phyloP scores from a whole-genome alignment of 2,113 vertebrate genomes.

The Naja naja region DNA sequence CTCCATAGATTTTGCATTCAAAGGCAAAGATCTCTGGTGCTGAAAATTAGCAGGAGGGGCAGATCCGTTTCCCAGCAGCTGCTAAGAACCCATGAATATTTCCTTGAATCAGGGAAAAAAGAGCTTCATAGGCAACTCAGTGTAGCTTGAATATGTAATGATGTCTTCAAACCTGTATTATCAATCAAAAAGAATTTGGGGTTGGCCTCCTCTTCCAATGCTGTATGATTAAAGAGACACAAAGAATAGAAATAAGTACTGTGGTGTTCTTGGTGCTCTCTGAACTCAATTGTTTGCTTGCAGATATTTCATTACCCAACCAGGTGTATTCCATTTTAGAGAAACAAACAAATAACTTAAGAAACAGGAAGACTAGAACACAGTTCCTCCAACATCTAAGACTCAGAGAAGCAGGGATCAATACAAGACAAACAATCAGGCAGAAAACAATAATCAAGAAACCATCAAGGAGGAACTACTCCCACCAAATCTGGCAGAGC shows the following conservation, averaged over 20 bases:
- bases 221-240: neutral
- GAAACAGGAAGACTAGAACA: neutral
- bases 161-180: neutral
- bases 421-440: neutral
- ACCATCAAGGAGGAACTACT: neutral
- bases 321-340: neutral
- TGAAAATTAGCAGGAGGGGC: neutral
- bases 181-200: neutral
- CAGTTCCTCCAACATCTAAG: neutral
- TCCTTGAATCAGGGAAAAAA: neutral
- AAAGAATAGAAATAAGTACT: neutral
- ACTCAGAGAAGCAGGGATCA: neutral
- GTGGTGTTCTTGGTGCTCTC: neutral
- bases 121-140: neutral
- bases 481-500: neutral
- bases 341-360: neutral
- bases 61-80: neutral
- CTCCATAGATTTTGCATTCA: neutral
- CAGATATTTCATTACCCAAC: neutral
- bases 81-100: neutral
- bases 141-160: neutral
- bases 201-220: neutral
- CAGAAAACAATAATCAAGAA: neutral
- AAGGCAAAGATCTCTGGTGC: neutral
- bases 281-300: neutral